A percentile compares a stretch with the other conserved stretches of the same genome.
Evolutionary conservation across 2,113 vertebrate species (phyloP).

Genomic region (Nyctibius bracteatus): DNA sequence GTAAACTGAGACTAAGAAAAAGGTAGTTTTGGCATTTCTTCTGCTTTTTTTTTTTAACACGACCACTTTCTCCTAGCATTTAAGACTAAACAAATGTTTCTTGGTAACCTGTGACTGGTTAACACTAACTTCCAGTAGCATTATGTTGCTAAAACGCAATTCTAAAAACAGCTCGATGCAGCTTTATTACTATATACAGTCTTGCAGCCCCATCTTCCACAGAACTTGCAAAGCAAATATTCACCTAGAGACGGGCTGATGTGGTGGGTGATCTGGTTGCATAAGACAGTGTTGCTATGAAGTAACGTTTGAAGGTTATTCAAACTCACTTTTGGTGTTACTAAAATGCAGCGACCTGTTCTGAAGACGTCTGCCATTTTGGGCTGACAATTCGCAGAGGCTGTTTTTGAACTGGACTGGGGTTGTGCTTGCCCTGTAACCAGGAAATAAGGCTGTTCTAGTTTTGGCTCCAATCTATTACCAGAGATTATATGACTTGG

Average conservation of each 20-base stretch:
- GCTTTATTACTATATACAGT: background rate
- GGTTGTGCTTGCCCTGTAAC: background rate
- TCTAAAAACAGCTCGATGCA: background rate
- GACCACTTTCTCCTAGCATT: background rate
- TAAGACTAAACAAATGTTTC: background rate
- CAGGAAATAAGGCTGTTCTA: background rate
- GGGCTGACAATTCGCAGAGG: background rate
- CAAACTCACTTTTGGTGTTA: background rate
- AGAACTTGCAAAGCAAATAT: background rate
- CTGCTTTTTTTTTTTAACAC: background rate
- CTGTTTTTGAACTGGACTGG: background rate
- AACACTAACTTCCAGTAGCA: background rate
- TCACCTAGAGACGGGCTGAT: background rate
- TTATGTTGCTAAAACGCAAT: background rate
- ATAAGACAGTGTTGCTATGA: background rate
- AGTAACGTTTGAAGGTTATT: background rate
- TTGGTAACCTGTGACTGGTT: background rate
- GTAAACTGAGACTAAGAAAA: background rate
- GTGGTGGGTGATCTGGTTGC: background rate
- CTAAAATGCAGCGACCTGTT: background rate
- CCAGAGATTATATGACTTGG: background rate
- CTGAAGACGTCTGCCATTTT: background rate
- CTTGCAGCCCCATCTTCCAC: background rate
- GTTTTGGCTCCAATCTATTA: background rate
- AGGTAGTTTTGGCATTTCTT: background rate